These are phyloP conservation scores for Caenorhabditis plicata DNA, from an alignment of 2,888 invertebrate genomes.

Conservation along the genomic window DNA sequence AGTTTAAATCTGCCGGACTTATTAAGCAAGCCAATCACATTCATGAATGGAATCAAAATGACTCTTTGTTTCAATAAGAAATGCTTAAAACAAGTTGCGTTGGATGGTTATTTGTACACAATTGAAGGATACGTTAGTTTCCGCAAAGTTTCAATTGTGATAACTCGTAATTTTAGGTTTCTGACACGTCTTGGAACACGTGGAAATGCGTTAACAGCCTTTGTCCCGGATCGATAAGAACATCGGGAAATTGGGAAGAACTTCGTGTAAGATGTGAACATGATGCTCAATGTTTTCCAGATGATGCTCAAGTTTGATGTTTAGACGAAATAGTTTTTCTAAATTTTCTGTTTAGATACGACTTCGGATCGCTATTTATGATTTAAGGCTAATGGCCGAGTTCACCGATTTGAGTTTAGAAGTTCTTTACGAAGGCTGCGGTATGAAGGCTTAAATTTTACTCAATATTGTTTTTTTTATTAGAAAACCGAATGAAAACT, in stretches of 20 bases:
- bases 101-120: conserved; percentile 37
- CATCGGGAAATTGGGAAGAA: conserved; percentile 23
- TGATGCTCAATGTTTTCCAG: conserved; percentile 14
- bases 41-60: conserved; percentile 6
- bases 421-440: conserved; percentile 12
- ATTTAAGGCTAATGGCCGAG: conserved; percentile 43
- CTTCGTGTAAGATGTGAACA: conserved; percentile 22
- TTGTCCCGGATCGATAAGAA: conserved; percentile 35
- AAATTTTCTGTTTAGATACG: no score
- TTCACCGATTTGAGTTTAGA: conserved; percentile 39
- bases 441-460: conserved; percentile 7
- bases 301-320: conserved; percentile 40
- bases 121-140: conserved; percentile 22
- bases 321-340: no score
- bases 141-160: background rate
- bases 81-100: conserved; percentile 34
- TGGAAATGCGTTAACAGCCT: conserved; percentile 35
- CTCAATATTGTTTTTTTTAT: background rate
- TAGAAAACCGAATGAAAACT: conserved; percentile 4
- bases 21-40: conserved; percentile 10
- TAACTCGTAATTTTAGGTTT: conserved; percentile 11
- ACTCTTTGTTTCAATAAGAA: conserved; percentile 40
- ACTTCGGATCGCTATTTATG: conserved; percentile 40
- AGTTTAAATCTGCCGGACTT: conserved; percentile 33
- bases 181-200: conserved; percentile 23